Evolutionary conservation across 2,797 vertebrate genomes (phyloP).

Genomic region (Pelochelys cantorii): DNA sequence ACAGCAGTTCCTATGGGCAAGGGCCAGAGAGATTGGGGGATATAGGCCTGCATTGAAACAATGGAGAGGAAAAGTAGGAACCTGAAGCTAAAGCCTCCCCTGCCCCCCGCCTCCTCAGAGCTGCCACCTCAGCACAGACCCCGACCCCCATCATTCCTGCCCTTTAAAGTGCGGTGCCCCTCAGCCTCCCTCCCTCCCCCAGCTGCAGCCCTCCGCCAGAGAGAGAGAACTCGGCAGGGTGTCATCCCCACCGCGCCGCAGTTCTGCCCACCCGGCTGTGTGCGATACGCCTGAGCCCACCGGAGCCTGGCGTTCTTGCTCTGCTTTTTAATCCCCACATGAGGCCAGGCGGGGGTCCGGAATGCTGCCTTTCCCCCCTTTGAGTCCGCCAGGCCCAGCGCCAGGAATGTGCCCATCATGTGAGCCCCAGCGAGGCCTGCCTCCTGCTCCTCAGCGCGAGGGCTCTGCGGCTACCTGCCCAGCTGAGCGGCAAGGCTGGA

Average conservation of each 20-base stretch:
- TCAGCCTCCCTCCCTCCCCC: neutral
- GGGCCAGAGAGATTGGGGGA: neutral
- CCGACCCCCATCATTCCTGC: neutral
- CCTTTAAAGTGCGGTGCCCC: constrained; percentile 24
- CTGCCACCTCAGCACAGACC: neutral
- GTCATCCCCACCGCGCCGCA: neutral
- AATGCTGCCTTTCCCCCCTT: neutral
- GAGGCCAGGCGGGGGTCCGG: neutral
- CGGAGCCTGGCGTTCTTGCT: neutral
- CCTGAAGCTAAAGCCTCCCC: neutral
- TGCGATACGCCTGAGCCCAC: constrained; percentile 50
- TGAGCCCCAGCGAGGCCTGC: accelerated
- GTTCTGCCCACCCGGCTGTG: constrained; percentile 41
- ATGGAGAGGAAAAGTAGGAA: neutral
- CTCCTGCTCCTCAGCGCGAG: neutral
- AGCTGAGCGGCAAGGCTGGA: neutral
- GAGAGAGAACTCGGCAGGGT: neutral
- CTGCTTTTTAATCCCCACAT: neutral
- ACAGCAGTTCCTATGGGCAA: neutral
- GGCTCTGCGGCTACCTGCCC: accelerated
- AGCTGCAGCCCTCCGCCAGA: neutral
- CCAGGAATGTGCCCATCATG: neutral
- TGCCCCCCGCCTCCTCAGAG: too few relatives aligned
- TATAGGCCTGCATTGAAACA: neutral
- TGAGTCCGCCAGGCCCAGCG: accelerated